Base-by-base conservation (phyloP, 2,888 invertebrate species). In the Branchipolynoe longqiensis region DNA sequence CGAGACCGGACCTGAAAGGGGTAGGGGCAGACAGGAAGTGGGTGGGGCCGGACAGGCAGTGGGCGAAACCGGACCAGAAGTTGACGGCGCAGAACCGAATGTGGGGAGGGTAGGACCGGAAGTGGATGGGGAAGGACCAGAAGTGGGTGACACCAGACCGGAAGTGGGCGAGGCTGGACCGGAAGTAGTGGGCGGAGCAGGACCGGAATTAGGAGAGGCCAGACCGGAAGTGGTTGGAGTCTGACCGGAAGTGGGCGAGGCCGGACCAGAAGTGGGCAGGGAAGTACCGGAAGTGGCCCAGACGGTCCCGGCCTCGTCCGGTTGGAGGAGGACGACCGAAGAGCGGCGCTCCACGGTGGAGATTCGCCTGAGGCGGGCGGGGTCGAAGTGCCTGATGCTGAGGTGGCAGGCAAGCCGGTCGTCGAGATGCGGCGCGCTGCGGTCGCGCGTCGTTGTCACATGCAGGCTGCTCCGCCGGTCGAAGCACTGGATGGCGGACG, bases 351-450 rank as follows among this genome's bases (percentile, higher is more conserved):
- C 82, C 8, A 6, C 38, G 8, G 83, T 83, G 1, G 38, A 18
- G 22, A 64, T 64, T 12, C 62, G 18, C 0, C 83, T 36, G 8
- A 83, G 40, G 8, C 25, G 38, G 0, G 18, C 28, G 28, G 62
- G 8, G 33, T 83, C 64, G 64, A 83, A 83, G 38, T 83, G 59
- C 12, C 36, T 62, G 28, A 83, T 83, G 28, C 64, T 64, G 25
- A 83, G 83, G 41, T 83, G 83, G 64, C 41, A 58, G 28, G 41
- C 41, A 25, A 83, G 64, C 18, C 31, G 64, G 38, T 38, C 25
- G 48, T 83, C 83, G 22, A 83, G 83, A 22, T 64, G 59, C 6
- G 83, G 83, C 6, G 62, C 64, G 36, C 83, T 83, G 38, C 83
- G 62, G 64, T 83, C 83, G 25, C 64, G 38, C 0, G 83, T 83